Percentiles rank a stretch among this genome's conserved stretches.
Conservation (phyloP, 1,140 invertebrate species). For the Diachasmimorpha longicaudata region DNA sequence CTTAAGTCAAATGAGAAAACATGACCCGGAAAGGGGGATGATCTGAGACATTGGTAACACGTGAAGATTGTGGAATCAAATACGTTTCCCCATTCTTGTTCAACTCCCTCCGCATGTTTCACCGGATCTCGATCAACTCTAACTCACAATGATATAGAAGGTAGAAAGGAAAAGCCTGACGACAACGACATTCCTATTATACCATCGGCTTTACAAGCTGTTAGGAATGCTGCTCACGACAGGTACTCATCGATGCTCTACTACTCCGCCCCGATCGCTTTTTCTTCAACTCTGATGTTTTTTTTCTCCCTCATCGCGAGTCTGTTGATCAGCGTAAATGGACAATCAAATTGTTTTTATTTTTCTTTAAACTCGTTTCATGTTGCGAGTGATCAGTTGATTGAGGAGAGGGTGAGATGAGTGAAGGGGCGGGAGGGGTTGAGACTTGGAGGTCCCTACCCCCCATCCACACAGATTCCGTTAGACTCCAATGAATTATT, state of each 20-base stretch:
- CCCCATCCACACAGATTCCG: no score
- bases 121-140: not conserved
- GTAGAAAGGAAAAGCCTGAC: constrained; percentile 14
- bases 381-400: not conserved
- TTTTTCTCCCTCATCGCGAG: not conserved
- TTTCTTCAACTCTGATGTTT: constrained; percentile 7
- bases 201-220: constrained; percentile 28
- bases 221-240: constrained; percentile 33
- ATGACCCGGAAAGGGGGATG: not conserved
- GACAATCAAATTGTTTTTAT: not conserved
- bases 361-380: not conserved
- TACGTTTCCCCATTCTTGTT: not conserved
- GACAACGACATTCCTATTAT: constrained; percentile 35
- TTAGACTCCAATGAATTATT: no score
- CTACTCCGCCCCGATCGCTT: constrained; percentile 21
- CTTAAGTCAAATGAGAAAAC: not conserved
- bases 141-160: not conserved
- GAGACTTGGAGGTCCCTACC: no score
- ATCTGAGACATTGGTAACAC: not conserved
- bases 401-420: not conserved
- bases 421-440: no score
- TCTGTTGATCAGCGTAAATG: not conserved
- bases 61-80: not conserved
- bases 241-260: constrained; percentile 32
- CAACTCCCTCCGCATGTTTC: not conserved